Evolutionary conservation across 2,797 vertebrate species (phyloP).

Genomic region (Xyrichtys novacula): DNA sequence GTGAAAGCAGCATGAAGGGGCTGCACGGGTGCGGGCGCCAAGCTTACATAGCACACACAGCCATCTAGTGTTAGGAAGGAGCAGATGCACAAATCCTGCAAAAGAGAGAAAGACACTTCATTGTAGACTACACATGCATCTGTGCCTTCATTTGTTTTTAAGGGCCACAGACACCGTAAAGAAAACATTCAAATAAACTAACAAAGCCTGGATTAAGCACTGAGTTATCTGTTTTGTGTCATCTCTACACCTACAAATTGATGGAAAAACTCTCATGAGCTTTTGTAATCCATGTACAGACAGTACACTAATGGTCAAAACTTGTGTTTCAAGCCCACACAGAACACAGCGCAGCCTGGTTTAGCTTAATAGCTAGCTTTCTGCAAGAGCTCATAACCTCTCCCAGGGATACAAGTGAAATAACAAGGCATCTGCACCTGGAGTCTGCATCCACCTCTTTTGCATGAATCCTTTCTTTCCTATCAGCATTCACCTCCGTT

Average conservation of each 20-base stretch:
- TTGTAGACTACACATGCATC: conserved; percentile 18
- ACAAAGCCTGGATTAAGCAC: conserved; percentile 53
- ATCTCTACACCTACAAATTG: conserved; percentile 58
- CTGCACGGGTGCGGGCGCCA: conserved; percentile 26
- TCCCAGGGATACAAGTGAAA: conserved; percentile 64
- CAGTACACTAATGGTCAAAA: conserved; percentile 69
- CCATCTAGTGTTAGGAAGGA: conserved; percentile 84
- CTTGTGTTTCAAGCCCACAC: conserved; percentile 71
- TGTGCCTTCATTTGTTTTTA: conserved; percentile 47
- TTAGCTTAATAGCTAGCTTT: conserved; percentile 72
- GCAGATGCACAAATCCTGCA: conserved; percentile 37
- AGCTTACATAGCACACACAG: conserved; percentile 78
- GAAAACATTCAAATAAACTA: conserved; percentile 38
- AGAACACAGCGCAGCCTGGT: conserved; percentile 60
- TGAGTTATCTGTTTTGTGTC: conserved; percentile 49
- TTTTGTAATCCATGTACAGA: conserved; percentile 46
- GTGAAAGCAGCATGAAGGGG: conserved; percentile 49
- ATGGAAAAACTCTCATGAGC: conserved; percentile 36
- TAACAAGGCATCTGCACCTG: conserved; percentile 69
- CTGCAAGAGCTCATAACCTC: conserved; percentile 71
- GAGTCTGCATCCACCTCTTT: conserved; percentile 54
- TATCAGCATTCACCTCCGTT: conserved; percentile 29
- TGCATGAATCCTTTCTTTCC: conserved; percentile 40
- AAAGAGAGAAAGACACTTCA: conserved; percentile 32
- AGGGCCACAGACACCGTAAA: conserved; percentile 41